phyloP scores from a whole-genome alignment of 2,888 invertebrate species.

The Melanotus villosus region DNA sequence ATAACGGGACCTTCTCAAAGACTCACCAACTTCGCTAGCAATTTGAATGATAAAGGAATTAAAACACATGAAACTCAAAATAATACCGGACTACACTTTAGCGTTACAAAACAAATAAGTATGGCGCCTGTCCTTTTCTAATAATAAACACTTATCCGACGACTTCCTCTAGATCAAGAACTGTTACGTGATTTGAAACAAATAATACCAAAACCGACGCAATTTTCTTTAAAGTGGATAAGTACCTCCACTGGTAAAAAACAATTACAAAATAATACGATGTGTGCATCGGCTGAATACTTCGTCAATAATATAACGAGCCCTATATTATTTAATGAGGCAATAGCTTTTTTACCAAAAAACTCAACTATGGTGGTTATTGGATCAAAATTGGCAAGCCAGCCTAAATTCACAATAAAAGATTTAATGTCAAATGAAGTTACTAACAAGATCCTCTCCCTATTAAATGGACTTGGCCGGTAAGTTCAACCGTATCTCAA shows the following conservation, averaged over 20 bases:
- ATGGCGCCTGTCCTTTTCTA: no score
- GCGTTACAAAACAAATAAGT: no score
- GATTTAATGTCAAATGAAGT: background rate
- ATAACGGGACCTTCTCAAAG: no score
- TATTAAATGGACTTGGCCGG: background rate
- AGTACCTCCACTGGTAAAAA: background rate
- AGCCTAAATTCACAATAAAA: background rate
- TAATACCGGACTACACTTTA: no score
- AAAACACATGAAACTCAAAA: no score
- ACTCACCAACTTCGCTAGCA: no score
- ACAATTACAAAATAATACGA: background rate
- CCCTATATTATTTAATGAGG: slow-evolving; percentile 13
- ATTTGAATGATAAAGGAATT: no score
- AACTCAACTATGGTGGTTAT: background rate
- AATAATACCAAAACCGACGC: slow-evolving; percentile 76
- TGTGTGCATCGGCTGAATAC: slow-evolving; percentile 77
- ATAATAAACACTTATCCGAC: no score
- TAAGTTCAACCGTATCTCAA: no score
- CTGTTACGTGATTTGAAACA: slow-evolving; percentile 72
- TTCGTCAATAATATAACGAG: slow-evolving; percentile 27
- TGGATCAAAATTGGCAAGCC: background rate
- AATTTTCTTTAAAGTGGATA: slow-evolving; percentile 83
- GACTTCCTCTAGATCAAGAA: background rate
- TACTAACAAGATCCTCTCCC: background rate
- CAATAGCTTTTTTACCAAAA: background rate